A percentile compares a stretch with the other conserved stretches of the same genome.
These are phyloP conservation scores for Andrena trimmerana DNA, from an alignment of 2,888 invertebrate genomes.

Conservation along the genomic window DNA sequence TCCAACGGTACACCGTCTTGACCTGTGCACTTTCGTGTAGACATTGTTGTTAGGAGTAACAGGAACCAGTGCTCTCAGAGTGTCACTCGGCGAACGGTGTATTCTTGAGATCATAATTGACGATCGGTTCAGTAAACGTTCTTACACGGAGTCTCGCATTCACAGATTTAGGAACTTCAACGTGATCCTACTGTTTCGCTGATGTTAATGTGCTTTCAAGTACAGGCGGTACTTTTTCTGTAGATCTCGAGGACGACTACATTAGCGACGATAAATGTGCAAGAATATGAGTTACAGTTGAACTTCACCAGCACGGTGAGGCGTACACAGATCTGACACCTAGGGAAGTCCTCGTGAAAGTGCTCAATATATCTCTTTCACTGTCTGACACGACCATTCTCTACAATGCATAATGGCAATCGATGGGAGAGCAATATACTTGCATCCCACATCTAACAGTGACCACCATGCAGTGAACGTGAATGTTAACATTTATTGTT, in stretches of 20 bases:
- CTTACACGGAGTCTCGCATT: background rate
- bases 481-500: conserved; percentile 54
- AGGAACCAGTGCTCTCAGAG: conserved; percentile 37
- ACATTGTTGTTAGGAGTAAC: conserved; percentile 54
- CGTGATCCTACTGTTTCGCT: background rate
- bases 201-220: too few relatives aligned
- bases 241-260: background rate
- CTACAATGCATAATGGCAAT: conserved; percentile 30
- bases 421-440: conserved; percentile 28
- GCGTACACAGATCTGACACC: too few relatives aligned
- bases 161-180: background rate
- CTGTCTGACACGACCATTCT: background rate
- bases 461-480: conserved; percentile 56
- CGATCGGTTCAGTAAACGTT: background rate
- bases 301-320: too few relatives aligned
- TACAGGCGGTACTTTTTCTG: background rate
- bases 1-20: conserved; percentile 60
- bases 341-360: background rate
- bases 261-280: too few relatives aligned
- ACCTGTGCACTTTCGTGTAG: conserved; percentile 58
- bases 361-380: background rate
- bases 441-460: conserved; percentile 35
- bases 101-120: conserved; percentile 44
- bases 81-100: conserved; percentile 36
- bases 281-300: too few relatives aligned